Conservation (phyloP, 2,113 vertebrate species). For the Chrysochloris asiatica region DNA sequence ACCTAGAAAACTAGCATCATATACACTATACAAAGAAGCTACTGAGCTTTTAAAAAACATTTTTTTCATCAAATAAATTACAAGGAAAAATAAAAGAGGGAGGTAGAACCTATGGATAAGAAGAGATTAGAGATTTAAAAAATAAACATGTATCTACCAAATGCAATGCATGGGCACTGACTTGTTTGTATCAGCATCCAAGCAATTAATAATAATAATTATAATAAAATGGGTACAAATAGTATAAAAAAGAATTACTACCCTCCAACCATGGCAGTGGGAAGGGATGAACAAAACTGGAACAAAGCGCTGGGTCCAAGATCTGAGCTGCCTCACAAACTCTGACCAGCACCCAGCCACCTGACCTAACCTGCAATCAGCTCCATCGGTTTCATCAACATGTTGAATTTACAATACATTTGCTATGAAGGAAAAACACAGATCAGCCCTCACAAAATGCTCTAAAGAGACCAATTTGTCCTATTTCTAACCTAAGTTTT, state of each 20-base stretch:
- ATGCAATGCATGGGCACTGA: fast-evolving
- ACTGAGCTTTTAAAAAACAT: too few species aligned
- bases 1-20: background rate
- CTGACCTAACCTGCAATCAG: fast-evolving
- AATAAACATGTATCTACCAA: too few species aligned
- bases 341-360: fast-evolving
- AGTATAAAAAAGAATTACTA: background rate
- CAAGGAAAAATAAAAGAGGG: fast-evolving
- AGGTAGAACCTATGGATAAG: background rate
- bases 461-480: fast-evolving
- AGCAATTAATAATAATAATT: too few species aligned
- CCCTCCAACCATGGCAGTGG: background rate
- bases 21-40: background rate
- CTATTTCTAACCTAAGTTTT: fast-evolving
- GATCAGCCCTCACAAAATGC: fast-evolving
- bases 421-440: fast-evolving
- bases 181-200: background rate
- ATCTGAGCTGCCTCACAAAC: background rate
- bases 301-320: too few species aligned
- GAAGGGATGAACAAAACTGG: background rate
- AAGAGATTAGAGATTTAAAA: background rate
- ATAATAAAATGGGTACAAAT: background rate
- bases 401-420: fast-evolving
- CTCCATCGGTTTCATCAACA: fast-evolving
- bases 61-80: background rate